These are phyloP conservation scores for Arctocebus calabarensis DNA, from an alignment of 2,797 vertebrate species.

Conservation along the genomic window DNA sequence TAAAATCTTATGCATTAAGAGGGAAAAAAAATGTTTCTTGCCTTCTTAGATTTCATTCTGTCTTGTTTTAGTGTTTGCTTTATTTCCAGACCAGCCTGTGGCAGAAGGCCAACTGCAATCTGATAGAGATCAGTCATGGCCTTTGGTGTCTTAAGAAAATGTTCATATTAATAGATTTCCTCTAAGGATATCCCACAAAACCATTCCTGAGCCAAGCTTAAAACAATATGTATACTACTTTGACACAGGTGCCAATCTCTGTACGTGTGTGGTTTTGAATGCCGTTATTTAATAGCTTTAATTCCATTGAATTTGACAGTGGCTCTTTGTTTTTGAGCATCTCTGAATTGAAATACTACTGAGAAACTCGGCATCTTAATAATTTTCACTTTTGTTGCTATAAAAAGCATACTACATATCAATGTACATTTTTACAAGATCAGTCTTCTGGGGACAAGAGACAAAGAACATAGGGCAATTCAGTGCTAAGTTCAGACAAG, in stretches of 20 bases:
- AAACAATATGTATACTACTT: background rate
- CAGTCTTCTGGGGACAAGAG: background rate
- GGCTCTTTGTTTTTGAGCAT: background rate
- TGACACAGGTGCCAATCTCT: background rate
- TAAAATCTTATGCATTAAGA: background rate
- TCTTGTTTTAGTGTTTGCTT: conserved; percentile 41
- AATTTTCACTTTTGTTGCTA: background rate
- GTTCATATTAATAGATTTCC: conserved; percentile 49
- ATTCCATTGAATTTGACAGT: background rate
- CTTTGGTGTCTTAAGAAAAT: conserved; percentile 35
- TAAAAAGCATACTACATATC: background rate
- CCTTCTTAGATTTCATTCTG: conserved; percentile 2
- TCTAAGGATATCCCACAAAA: conserved; percentile 25
- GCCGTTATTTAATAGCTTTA: background rate
- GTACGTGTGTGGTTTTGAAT: background rate
- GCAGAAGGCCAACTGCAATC: conserved; percentile 38
- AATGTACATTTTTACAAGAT: background rate
- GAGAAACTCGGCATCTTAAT: background rate
- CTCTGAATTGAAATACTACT: background rate
- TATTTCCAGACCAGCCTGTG: conserved; percentile 40
- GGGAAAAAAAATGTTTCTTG: background rate
- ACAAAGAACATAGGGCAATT: background rate
- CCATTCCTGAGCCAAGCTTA: background rate
- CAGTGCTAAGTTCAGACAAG: background rate
- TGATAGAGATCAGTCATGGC: conserved; percentile 62